Base-by-base conservation (phyloP, 53 echinoderm and acorn worm genomes). In the Holothuria leucospilota region DNA sequence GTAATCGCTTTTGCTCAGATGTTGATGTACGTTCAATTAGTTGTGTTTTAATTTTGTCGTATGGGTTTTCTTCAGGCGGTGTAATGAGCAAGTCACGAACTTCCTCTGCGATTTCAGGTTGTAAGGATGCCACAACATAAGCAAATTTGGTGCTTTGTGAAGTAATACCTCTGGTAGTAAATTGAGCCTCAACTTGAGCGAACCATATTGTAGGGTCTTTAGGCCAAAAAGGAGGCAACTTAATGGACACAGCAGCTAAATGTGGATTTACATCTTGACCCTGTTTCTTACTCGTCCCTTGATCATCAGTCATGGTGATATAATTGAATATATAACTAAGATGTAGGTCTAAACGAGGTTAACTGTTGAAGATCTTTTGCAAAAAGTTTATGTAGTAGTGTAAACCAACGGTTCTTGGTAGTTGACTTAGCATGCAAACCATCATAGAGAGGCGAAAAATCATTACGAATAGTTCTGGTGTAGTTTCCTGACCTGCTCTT, bases 141-240 rank as follows among this genome's bases (percentile, higher is more conserved):
- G 63, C 63, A 63, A 6, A 63, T 63, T 63, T 63, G 5, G 63
- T 63, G 5, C 63, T 9, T 63, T 63, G 21, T 4, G 63, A 63
- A 6, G 63, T 63, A 4, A 63, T 63, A 25, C 25, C 25, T 9
- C 63, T 63, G 5, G 63, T 63, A 4, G 63, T 63, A 25, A 63
- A 63, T 63, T 63, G 63, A 5, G 63, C 63, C 10, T 63, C 63
- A 63, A n/a, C n/a, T n/a, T n/a, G n/a, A n/a, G n/a, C n/a, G n/a
- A n/a, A n/a, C n/a, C n/a, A n/a, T n/a, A n/a, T n/a, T 4, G 4
- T 63, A 25, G 63, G 63, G 10, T 63, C 63, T n/a, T 63, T 63
- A n/a, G 63, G 4, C n/a, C n/a, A n/a, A n/a, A 13, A 13, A 60
- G 20, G 20, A 60, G n/a, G n/a, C n/a, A n/a, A n/a, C n/a, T n/a